A percentile compares a stretch with the other conserved stretches of the same genome.
Conservation (phyloP, 2,888 invertebrate genomes). For the Lasius platythorax region DNA sequence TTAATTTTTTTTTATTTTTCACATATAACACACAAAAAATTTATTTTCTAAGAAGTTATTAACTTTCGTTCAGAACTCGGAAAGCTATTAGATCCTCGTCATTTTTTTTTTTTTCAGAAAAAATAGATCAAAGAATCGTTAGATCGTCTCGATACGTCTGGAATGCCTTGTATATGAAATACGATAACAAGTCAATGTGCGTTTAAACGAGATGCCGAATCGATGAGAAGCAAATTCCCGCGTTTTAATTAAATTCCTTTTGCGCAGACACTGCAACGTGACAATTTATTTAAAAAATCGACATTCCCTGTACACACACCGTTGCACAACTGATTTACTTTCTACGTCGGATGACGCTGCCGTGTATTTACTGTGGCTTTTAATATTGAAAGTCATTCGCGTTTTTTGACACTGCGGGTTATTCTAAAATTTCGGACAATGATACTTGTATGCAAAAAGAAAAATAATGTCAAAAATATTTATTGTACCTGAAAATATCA, state of each 20-base stretch:
- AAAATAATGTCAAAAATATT: constrained; percentile 12
- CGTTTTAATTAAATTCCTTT: constrained; percentile 71
- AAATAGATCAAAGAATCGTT: constrained; percentile 3
- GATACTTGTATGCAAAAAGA: background rate
- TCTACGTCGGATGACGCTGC: background rate
- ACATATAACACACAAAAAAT: background rate
- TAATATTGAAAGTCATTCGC: constrained; percentile 19
- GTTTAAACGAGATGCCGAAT: constrained; percentile 41
- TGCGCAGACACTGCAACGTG: constrained; percentile 30
- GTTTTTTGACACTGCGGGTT: background rate
- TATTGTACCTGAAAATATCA: background rate
- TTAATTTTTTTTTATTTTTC: background rate
- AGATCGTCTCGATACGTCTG: background rate
- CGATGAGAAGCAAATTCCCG: constrained; percentile 56
- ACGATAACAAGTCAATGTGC: constrained; percentile 50
- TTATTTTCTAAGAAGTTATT: background rate
- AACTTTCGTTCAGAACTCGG: background rate
- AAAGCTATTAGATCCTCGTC: background rate
- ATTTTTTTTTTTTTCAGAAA: background rate
- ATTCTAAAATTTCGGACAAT: constrained; percentile 7
- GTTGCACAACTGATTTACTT: constrained; percentile 28
- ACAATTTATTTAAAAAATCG: constrained; percentile 65
- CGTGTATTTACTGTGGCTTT: constrained; percentile 22
- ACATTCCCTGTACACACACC: background rate
- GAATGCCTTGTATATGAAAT: constrained; percentile 6